Evolutionary conservation across 1,140 invertebrate species (phyloP).

Genomic region (Drosophila sechellia): DNA sequence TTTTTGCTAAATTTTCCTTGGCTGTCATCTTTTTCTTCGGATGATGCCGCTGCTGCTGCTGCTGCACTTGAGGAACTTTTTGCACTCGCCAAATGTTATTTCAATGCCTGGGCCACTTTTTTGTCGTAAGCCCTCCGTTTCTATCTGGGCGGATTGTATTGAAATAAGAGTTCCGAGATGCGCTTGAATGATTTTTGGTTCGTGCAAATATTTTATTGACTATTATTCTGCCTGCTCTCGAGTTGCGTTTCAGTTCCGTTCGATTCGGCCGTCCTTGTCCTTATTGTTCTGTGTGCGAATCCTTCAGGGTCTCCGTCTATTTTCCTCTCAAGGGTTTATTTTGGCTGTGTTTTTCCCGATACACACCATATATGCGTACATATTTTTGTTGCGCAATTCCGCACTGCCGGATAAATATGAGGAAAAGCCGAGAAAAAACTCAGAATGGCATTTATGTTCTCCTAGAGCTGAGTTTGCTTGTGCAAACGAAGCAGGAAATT

Average conservation of each 20-base stretch:
- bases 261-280: conserved; percentile 35
- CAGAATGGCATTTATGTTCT: conserved; percentile 48
- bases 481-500: conserved; percentile 24
- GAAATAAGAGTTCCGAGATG: conserved; percentile 60
- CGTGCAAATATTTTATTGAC: conserved; percentile 82
- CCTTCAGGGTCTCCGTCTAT: conserved; percentile 41
- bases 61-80: conserved; percentile 62
- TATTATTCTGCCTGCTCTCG: conserved; percentile 65
- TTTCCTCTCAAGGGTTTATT: conserved; percentile 56
- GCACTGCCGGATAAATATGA: conserved; percentile 38
- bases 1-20: conserved; percentile 66
- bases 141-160: conserved; percentile 42
- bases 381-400: conserved; percentile 55
- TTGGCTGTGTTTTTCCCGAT: conserved; percentile 23
- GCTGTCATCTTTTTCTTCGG: conserved; percentile 57
- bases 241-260: conserved; percentile 18
- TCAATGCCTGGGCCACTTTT: conserved; percentile 54
- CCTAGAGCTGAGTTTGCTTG: conserved; percentile 18
- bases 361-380: conserved; percentile 2
- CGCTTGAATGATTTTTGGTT: conserved; percentile 68
- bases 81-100: conserved; percentile 49
- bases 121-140: conserved; percentile 4
- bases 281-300: conserved; percentile 38
- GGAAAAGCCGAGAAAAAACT: conserved; percentile 27
- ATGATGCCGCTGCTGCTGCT: conserved; percentile 16